phyloP scores from a whole-genome alignment of 2,888 invertebrate species.

The Lydus trimaculatus region DNA sequence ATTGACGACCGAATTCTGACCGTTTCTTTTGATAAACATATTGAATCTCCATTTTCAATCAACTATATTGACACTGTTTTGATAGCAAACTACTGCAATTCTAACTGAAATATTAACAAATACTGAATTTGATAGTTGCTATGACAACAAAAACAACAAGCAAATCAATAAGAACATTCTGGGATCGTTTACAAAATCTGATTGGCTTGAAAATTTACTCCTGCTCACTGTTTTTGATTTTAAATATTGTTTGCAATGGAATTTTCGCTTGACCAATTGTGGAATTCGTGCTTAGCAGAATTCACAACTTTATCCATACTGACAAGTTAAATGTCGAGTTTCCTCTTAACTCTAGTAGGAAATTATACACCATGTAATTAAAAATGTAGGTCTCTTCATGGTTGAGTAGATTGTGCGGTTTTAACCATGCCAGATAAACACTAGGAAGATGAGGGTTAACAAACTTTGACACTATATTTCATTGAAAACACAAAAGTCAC shows the following conservation, averaged over 20 bases:
- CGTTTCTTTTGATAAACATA: conserved; percentile 74
- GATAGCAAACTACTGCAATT: not conserved
- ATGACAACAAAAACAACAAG: not conserved
- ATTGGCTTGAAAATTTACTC: not conserved
- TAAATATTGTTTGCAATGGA: not conserved
- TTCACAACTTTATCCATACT: not conserved
- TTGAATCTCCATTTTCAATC: conserved; percentile 60
- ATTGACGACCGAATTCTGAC: conserved; percentile 74
- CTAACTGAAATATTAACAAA: not conserved
- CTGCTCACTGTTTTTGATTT: not conserved
- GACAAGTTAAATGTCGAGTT: conserved; percentile 7
- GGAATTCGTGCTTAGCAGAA: not conserved
- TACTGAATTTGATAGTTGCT: not conserved
- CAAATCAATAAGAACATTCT: not conserved
- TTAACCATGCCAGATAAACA: conserved; percentile 2
- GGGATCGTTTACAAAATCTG: not conserved
- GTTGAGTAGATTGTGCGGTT: conserved; percentile 19
- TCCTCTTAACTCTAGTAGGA: conserved; percentile 10
- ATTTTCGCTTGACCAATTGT: not conserved
- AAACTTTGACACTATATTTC: conserved; percentile 3
- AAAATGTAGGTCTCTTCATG: conserved; percentile 25
- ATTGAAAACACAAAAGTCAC: not conserved
- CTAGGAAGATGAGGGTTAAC: conserved; percentile 3
- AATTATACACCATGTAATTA: conserved; percentile 27
- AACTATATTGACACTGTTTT: not conserved